Conservation (phyloP, 1,140 invertebrate genomes). For the Leguminivora glycinivorella region DNA sequence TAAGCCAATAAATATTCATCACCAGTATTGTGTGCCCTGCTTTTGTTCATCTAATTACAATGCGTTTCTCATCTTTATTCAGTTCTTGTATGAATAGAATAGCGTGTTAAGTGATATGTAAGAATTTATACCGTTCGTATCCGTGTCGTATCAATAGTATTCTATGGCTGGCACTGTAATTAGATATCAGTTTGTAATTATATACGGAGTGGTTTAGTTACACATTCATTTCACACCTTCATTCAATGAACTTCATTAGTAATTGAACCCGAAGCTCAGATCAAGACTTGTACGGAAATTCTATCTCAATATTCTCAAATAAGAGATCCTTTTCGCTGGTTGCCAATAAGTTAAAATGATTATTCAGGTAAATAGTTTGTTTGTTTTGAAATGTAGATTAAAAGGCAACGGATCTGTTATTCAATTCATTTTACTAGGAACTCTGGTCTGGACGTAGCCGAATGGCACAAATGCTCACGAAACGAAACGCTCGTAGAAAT, state of each 20-base stretch:
- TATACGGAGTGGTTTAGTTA: background rate
- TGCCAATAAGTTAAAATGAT: no score
- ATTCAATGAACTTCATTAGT: conserved; percentile 4
- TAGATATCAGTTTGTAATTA: background rate
- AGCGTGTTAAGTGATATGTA: conserved; percentile 19
- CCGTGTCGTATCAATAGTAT: background rate
- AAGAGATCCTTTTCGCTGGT: no score
- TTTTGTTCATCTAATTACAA: conserved; percentile 10
- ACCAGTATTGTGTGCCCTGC: background rate
- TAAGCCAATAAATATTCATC: conserved; percentile 3
- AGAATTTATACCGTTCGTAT: conserved; percentile 5
- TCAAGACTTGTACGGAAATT: background rate
- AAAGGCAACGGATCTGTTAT: no score
- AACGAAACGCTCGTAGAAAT: no score
- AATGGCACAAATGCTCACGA: no score
- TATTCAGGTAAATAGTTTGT: no score
- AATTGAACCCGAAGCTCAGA: background rate
- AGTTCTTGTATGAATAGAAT: conserved; percentile 12
- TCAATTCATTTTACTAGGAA: no score
- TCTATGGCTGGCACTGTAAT: background rate
- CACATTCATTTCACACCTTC: background rate
- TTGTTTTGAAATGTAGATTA: no score
- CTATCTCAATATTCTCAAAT: no score
- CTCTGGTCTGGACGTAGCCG: no score
- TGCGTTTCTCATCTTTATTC: conserved; percentile 9